Evolutionary conservation across 2,113 vertebrate species (phyloP).

Genomic region (Otus sunia): DNA sequence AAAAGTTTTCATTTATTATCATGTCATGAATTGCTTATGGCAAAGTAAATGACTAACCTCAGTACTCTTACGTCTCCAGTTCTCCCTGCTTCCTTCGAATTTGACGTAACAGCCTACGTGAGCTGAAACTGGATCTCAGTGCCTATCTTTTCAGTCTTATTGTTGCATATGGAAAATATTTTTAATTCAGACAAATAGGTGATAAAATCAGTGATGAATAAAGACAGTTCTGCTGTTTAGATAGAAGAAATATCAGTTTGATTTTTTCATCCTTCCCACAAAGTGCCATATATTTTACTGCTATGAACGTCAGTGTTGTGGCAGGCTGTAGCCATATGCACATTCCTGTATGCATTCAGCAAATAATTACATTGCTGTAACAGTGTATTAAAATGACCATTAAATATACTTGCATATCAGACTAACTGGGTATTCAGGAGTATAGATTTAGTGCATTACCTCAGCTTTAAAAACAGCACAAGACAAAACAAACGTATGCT

Average conservation of each 20-base stretch:
- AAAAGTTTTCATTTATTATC: not conserved
- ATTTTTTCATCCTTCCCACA: not conserved
- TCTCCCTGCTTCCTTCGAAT: not conserved
- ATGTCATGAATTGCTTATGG: not conserved
- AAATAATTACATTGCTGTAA: not conserved
- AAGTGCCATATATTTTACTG: not conserved
- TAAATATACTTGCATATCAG: not conserved
- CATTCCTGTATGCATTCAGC: not conserved
- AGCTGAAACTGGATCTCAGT: not conserved
- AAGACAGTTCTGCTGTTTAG: not conserved
- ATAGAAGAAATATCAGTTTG: not conserved
- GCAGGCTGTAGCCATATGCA: not conserved
- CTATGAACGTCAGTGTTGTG: not conserved
- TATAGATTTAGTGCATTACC: not conserved
- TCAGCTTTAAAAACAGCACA: not conserved
- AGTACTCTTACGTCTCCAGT: not conserved
- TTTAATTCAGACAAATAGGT: not conserved
- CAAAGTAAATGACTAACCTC: not conserved
- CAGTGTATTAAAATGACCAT: not conserved
- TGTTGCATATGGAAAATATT: not conserved
- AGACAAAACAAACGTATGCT: not conserved
- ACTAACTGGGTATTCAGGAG: not conserved
- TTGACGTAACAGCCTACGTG: not conserved
- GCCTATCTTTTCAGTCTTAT: not conserved
- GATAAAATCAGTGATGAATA: not conserved